Evolutionary conservation across 92 coral and sea anemone species (phyloP), one percentile per base, ranked within the genome.

Genomic region (Epizoanthus stellaris): DNA sequence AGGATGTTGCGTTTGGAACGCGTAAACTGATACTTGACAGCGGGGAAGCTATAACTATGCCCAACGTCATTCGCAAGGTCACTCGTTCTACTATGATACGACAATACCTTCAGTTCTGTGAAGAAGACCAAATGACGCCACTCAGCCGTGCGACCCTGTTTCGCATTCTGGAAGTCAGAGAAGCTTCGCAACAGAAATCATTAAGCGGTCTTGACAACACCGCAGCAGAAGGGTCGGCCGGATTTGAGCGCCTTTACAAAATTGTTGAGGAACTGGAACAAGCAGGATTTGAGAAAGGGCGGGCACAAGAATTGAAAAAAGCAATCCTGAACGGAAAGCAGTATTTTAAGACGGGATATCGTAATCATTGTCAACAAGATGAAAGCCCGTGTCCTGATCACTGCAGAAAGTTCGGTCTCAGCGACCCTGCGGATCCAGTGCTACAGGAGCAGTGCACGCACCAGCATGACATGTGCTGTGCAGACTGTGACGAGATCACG

Each of bases 181-280:
- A 72, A 74, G 90, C 90, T 52, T 81, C 87, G 14, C 87, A 87
- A 73, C 77, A 80, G 56, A 81, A 58, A 38, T 81, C 83, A 5
- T 73, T 86, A 36, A 23, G 70, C 57, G 89, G 89, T 16, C 76
- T 76, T 40, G 90, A 87, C 47, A 87, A 89, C 77, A 89, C 85
- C 23, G 90, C 92, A 81, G 60, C 87, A n/a, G 92, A 89, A 70
- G 90, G 90, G 20, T 80, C 92, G 13, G 89, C 89, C 40, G 89
- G 89, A 38, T 81, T 86, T 57, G 84, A 85, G 59, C 42, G 60
- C 59, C 39, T 89, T 8, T 17, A 23, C 19, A 77, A 61, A 71
- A 85, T 89, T 34, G 86, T 89, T 14, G 92, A 89, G 11, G 89
- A 89, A 7, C 85, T 79, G 8, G 77, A 86, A n/a, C 70, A 79